Conservation (phyloP, 2,888 invertebrate genomes). For the Ochropacha duplaris region DNA sequence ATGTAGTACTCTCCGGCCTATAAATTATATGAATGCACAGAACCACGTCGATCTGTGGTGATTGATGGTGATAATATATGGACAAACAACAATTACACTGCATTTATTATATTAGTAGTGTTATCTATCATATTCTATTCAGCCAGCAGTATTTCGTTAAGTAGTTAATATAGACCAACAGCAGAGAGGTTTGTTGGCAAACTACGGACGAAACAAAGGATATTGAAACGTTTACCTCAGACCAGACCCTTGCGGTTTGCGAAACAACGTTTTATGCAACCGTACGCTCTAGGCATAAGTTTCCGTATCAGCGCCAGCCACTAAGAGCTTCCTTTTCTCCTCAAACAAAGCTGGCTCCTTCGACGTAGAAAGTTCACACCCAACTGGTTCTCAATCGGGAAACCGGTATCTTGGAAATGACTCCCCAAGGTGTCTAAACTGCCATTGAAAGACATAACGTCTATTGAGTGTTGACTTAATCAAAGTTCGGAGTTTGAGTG, state of each 20-base stretch:
- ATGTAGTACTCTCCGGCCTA: too few relatives aligned
- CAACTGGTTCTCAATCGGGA: constrained; percentile 46
- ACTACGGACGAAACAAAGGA: constrained; percentile 58
- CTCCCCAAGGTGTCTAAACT: constrained; percentile 58
- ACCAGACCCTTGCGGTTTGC: constrained; percentile 60
- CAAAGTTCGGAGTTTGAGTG: constrained; percentile 13
- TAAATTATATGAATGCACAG: too few relatives aligned
- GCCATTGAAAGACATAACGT: constrained; percentile 56
- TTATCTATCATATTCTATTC: neutral
- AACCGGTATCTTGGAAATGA: constrained; percentile 59
- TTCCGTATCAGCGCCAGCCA: constrained; percentile 40
- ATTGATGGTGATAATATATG: too few relatives aligned
- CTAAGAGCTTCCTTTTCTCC: constrained; percentile 37
- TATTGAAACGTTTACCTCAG: constrained; percentile 61
- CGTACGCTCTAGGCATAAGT: constrained; percentile 49
- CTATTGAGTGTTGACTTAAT: constrained; percentile 39
- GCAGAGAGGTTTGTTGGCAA: constrained; percentile 35
- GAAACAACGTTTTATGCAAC: constrained; percentile 64
- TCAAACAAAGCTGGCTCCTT: constrained; percentile 29
- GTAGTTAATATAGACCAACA: constrained; percentile 15
- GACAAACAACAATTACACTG: too few relatives aligned
- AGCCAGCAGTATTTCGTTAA: neutral
- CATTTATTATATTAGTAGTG: too few relatives aligned
- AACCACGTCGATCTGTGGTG: too few relatives aligned
- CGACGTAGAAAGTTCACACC: constrained; percentile 44